A percentile compares a stretch with the other conserved stretches of the same genome.
Conservation (phyloP, 2,888 invertebrate genomes). For the Coenonympha glycerion region DNA sequence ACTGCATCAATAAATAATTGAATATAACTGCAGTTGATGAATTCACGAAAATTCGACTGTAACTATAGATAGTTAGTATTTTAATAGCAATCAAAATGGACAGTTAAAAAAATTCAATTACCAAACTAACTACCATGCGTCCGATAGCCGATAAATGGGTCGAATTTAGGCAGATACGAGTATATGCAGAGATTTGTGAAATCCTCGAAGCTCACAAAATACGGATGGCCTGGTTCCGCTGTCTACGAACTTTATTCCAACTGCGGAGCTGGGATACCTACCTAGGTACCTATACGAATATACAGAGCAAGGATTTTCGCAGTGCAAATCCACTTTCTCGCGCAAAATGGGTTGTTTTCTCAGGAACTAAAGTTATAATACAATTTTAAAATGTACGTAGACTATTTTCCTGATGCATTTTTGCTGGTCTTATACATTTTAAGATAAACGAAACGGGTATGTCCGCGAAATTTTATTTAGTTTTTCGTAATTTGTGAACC, state of each 20-base stretch:
- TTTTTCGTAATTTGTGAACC: no score
- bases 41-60: not conserved
- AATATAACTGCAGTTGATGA: no score
- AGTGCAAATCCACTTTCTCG: not conserved
- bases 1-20: no score
- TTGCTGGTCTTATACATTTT: no score
- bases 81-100: not conserved
- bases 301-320: not conserved
- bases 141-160: no score
- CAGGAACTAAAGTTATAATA: no score
- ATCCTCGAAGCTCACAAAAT: not conserved
- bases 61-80: not conserved
- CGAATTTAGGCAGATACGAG: no score
- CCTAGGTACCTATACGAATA: not conserved
- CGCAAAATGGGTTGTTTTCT: no score
- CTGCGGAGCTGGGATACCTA: not conserved
- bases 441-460: no score
- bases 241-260: not conserved
- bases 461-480: no score
- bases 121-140: constrained; percentile 2
- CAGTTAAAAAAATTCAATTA: constrained; percentile 2
- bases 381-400: no score
- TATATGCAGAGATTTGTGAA: not conserved
- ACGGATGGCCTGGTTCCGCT: constrained; percentile 2
- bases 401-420: no score